These are phyloP conservation scores for Andrena praecox DNA, from an alignment of 2,888 invertebrate species.

Conservation along the genomic window DNA sequence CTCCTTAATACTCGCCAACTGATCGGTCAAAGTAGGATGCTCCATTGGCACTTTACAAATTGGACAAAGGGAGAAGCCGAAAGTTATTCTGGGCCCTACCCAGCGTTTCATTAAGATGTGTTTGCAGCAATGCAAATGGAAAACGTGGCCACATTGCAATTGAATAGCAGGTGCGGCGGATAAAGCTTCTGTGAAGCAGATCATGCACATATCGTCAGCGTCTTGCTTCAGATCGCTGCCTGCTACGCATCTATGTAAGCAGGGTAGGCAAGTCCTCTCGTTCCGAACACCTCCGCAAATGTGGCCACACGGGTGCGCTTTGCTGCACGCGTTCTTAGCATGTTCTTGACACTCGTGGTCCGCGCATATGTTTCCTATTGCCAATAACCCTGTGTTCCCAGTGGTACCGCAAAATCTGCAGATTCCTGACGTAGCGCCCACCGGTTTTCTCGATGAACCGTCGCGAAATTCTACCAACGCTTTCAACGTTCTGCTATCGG, in stretches of 20 bases:
- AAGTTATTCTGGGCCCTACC: conserved; percentile 98
- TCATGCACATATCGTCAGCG: conserved; percentile 99
- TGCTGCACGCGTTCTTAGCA: conserved; percentile 92
- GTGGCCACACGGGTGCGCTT: conserved; percentile 95
- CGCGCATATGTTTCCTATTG: conserved; percentile 96
- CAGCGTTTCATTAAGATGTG: conserved; percentile 94
- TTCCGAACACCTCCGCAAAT: conserved; percentile 96
- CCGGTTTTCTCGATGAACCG: conserved; percentile 87
- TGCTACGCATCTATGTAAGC: conserved; percentile 92
- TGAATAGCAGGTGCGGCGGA: conserved; percentile 97
- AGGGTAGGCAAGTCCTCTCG: conserved; percentile 94
- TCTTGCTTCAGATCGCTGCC: conserved; percentile 92
- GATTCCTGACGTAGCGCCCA: conserved; percentile 87
- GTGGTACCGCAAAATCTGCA: conserved; percentile 97
- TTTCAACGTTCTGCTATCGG: conserved; percentile 97
- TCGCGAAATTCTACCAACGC: conserved; percentile 96
- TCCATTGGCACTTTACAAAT: conserved; percentile 97
- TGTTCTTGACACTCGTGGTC: conserved; percentile 96
- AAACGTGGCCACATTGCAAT: conserved; percentile 97
- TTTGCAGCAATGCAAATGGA: conserved; percentile 96
- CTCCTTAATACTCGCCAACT: conserved; percentile 92
- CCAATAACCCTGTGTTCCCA: conserved; percentile 92
- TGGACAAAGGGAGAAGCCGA: conserved; percentile 97
- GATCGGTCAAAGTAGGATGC: conserved; percentile 92
- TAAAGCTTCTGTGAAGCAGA: conserved; percentile 98